Percentiles rank a stretch among this genome's conserved stretches.
Conservation (phyloP, 2,113 vertebrate genomes). For the Pachyramphus minor region DNA sequence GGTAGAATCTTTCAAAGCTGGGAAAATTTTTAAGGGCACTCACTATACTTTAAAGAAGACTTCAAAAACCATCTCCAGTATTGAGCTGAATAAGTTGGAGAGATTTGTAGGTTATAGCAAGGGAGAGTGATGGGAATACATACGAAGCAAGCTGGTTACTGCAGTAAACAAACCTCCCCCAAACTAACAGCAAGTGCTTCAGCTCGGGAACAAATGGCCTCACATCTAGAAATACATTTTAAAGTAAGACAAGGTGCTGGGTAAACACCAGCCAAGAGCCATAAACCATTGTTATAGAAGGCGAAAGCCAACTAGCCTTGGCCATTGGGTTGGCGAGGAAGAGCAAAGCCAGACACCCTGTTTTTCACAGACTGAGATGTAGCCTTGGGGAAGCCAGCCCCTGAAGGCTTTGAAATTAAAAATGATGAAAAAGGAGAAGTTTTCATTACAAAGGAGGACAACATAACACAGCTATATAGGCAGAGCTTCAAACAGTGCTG, state of each 20-base stretch:
- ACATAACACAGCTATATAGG: neutral
- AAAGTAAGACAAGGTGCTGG: neutral
- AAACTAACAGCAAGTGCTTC: neutral
- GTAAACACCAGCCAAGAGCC: neutral
- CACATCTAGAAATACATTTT: neutral
- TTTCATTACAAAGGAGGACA: slow-evolving; percentile 44
- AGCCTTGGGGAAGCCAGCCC: slow-evolving; percentile 26
- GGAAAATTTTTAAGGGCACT: slow-evolving; percentile 51
- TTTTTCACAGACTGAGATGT: neutral
- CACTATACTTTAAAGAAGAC: slow-evolving; percentile 54
- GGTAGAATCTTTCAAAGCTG: slow-evolving; percentile 59
- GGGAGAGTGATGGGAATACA: slow-evolving; percentile 49
- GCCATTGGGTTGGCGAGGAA: neutral
- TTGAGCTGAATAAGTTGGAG: slow-evolving; percentile 38
- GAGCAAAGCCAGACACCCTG: neutral
- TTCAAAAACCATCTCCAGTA: slow-evolving; percentile 63
- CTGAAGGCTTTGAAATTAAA: slow-evolving; percentile 58
- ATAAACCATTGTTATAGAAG: neutral
- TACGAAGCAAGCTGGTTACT: slow-evolving; percentile 9
- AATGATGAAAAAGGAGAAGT: slow-evolving; percentile 36
- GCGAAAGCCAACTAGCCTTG: slow-evolving; percentile 1
- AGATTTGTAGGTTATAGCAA: slow-evolving; percentile 55
- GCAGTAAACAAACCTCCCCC: slow-evolving; percentile 52
- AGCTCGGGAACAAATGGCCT: slow-evolving; percentile 3
- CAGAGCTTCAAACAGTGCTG: slow-evolving; percentile 41